These are phyloP conservation scores for Chymomyza costata DNA, from an alignment of 1,140 invertebrate genomes.

Conservation along the genomic window DNA sequence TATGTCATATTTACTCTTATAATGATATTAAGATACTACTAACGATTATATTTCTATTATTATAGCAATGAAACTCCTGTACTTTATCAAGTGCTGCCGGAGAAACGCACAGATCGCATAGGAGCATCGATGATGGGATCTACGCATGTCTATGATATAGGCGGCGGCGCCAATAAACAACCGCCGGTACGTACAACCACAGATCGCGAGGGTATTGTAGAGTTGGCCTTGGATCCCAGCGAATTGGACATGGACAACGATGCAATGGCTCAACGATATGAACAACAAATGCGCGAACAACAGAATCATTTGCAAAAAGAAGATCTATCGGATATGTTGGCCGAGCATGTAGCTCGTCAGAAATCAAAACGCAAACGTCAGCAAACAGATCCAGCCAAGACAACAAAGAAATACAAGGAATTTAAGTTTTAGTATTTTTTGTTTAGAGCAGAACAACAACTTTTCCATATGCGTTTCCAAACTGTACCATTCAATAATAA, in stretches of 20 bases:
- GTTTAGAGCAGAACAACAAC: slow-evolving; percentile 5
- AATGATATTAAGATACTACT: too few species aligned
- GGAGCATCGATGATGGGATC: slow-evolving; percentile 99
- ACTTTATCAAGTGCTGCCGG: slow-evolving; percentile 94
- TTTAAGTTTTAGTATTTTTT: slow-evolving; percentile 96
- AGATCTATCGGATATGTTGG: slow-evolving; percentile 98
- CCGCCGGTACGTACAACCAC: slow-evolving; percentile 57
- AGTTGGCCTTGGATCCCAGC: slow-evolving; percentile 96
- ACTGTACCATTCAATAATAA: slow-evolving; percentile 1
- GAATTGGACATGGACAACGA: slow-evolving; percentile 97
- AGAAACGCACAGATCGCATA: slow-evolving; percentile 92
- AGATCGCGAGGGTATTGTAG: slow-evolving; percentile 85
- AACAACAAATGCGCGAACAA: slow-evolving; percentile 95
- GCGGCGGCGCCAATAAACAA: slow-evolving; percentile 73
- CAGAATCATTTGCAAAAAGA: slow-evolving; percentile 92
- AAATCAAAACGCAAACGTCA: slow-evolving; percentile 95
- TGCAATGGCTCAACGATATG: slow-evolving; percentile 97
- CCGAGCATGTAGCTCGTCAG: slow-evolving; percentile 96
- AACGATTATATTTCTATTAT: slow-evolving; percentile 31
- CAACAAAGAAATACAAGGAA: slow-evolving; percentile 98
- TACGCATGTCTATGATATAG: slow-evolving; percentile 96
- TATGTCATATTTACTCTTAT: slow-evolving; percentile 75
- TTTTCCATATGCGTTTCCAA: slow-evolving; percentile 27
- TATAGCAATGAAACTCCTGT: slow-evolving; percentile 89
- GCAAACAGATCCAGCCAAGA: slow-evolving; percentile 91